Conservation (phyloP, 2,113 vertebrate genomes). For the Corynorhinus townsendii region DNA sequence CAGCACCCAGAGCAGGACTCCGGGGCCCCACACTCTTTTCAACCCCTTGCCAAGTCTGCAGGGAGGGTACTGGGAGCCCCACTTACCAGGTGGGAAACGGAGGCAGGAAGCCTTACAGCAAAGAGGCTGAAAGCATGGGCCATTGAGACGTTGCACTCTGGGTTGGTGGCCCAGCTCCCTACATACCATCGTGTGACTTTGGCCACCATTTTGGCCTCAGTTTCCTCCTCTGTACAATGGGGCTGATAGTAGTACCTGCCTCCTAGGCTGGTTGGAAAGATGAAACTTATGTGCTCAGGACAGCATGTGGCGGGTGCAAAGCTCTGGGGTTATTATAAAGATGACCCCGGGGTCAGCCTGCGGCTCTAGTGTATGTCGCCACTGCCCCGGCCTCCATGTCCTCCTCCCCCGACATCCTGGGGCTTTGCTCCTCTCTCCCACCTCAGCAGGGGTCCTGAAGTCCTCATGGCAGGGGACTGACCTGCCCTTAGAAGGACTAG, state of each 20-base stretch:
- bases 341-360: neutral
- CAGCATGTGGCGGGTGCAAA: fast-evolving
- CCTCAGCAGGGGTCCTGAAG: neutral
- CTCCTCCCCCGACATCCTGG: too few species aligned
- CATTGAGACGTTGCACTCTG: neutral
- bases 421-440: neutral
- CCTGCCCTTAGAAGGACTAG: neutral
- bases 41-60: neutral
- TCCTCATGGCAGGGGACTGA: neutral
- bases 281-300: neutral
- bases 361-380: neutral
- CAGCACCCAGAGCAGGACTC: neutral
- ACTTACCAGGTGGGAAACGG: neutral
- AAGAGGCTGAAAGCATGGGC: neutral
- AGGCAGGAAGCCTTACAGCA: neutral
- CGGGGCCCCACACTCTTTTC: neutral
- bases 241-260: neutral
- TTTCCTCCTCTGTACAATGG: neutral
- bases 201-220: neutral
- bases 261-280: neutral
- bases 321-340: neutral
- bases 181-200: neutral
- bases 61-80: neutral
- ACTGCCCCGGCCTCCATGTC: fast-evolving
- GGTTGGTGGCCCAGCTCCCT: neutral